phyloP scores from a whole-genome alignment of 2,113 vertebrate species.

The Leucopsar rothschildi region DNA sequence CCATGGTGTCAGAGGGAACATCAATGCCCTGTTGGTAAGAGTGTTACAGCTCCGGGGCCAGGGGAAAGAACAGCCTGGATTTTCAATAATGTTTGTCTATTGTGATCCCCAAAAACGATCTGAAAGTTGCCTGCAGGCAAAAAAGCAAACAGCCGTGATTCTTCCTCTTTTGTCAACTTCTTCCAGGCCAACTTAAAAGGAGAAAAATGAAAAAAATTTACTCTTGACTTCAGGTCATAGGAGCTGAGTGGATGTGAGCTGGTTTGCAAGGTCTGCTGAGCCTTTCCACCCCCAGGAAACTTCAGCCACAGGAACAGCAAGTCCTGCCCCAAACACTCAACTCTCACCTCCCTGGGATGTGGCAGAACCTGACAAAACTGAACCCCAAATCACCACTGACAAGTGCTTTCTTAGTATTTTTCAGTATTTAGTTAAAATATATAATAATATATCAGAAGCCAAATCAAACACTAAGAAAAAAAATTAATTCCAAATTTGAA shows the following conservation, averaged over 20 bases:
- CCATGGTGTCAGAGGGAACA: background rate
- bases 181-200: background rate
- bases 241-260: background rate
- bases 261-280: background rate
- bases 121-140: background rate
- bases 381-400: background rate
- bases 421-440: background rate
- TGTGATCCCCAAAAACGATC: background rate
- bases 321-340: background rate
- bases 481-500: background rate
- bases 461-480: background rate
- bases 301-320: background rate
- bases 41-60: background rate
- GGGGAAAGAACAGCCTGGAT: background rate
- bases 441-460: background rate
- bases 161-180: background rate
- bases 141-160: background rate
- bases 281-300: background rate
- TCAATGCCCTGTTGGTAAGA: background rate
- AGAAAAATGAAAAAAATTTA: background rate
- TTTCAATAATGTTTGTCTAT: background rate
- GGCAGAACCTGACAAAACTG: background rate
- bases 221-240: background rate
- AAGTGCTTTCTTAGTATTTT: background rate
- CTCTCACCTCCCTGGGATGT: fast-evolving